Evolutionary conservation across 2,888 invertebrate species (phyloP), one percentile per base, ranked within the genome.

Genomic region (Drepanosiphum platanoidis): DNA sequence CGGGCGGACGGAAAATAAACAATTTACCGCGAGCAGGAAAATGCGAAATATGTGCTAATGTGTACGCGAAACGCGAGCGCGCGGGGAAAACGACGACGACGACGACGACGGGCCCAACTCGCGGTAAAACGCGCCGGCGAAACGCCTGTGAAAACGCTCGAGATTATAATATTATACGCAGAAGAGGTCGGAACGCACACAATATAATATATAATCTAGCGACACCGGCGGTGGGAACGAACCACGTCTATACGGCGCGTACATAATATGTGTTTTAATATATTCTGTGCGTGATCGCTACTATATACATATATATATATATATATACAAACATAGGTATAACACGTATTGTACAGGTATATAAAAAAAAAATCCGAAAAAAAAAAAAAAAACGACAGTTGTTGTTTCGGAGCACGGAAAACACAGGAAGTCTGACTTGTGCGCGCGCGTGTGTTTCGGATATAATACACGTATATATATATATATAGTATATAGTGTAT

Each of bases 241-340:
- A 82, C 58, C 81, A 61, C 32, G 30, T 64, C 81, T 81, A 22
- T 8, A 39, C 22, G 52, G 9, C 52, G 22, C 2, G n/a, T 22
- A 3, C n/a, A n/a, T 27, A 9, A 4, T 27, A 9, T 64, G 52
- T 34, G 22, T 74, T 74, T 83, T 84, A 84, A 84, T 77, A 68
- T 84, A 84, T 84, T 84, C 84, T 22, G 77, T 84, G 84, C 84
- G 84, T 84, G 84, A 77, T 84, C 68, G 75, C 68, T 52, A 30
- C 58, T 30, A n/a, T n/a, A n/a, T n/a, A n/a, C n/a, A n/a, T n/a
- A n/a, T n/a, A n/a, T n/a, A n/a, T n/a, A n/a, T n/a, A n/a, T n/a
- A n/a, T n/a, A n/a, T n/a, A n/a, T n/a, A n/a, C n/a, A n/a, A n/a
- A n/a, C n/a, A n/a, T n/a, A n/a, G n/a, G n/a, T n/a, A n/a, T n/a